Percentiles rank a stretch among this genome's conserved stretches.
phyloP scores from a whole-genome alignment of 2,113 vertebrate species.

The Prunella fulvescens region DNA sequence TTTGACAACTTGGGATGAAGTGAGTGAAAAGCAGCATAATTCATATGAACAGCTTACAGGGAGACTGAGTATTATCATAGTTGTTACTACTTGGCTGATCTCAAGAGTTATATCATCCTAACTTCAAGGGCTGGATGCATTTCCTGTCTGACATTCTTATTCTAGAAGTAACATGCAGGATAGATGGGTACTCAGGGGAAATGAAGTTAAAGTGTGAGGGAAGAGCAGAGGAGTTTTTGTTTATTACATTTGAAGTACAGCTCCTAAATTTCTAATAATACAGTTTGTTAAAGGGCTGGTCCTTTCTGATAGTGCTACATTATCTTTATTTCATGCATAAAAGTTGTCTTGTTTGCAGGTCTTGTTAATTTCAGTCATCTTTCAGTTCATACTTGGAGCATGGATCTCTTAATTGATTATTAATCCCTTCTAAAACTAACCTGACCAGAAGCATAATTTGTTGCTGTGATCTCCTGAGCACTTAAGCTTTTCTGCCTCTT shows the following conservation, averaged over 20 bases:
- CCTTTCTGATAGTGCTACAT: not conserved
- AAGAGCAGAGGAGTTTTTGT: not conserved
- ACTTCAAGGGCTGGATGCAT: not conserved
- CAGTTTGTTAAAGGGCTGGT: not conserved
- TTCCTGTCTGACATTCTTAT: not conserved
- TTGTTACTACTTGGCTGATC: not conserved
- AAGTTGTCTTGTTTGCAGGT: not conserved
- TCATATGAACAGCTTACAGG: not conserved
- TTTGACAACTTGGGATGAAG: not conserved
- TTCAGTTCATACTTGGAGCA: not conserved
- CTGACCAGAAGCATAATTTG: not conserved
- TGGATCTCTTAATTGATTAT: not conserved
- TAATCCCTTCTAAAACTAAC: not conserved
- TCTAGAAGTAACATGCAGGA: not conserved
- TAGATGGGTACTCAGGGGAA: not conserved
- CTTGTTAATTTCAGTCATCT: not conserved
- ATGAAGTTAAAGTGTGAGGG: not conserved
- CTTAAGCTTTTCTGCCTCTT: not conserved
- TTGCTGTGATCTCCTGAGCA: not conserved
- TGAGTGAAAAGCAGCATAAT: slow-evolving; percentile 7
- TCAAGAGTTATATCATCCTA: not conserved
- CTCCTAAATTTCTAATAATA: not conserved
- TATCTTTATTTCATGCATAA: not conserved
- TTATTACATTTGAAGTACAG: not conserved
- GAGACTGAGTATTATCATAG: not conserved